Evolutionary conservation across 2,888 invertebrate species (phyloP).

Genomic region (Fabriciana adippe): DNA sequence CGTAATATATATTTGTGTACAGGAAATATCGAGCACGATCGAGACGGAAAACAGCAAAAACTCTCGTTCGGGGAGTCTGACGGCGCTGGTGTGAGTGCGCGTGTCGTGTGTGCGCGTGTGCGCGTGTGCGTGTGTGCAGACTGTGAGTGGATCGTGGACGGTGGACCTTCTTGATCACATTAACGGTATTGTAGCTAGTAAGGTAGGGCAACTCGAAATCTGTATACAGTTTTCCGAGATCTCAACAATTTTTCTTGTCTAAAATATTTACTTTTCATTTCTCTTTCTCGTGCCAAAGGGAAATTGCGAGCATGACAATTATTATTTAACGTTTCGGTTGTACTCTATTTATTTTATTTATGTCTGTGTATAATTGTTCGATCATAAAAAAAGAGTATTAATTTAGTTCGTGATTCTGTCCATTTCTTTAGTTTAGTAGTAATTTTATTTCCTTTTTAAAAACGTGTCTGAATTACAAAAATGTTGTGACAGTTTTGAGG

Average conservation of each 20-base stretch:
- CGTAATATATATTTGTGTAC: conserved; percentile 37
- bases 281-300: conserved; percentile 74
- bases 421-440: conserved; percentile 32
- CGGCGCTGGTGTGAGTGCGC: conserved; percentile 61
- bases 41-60: conserved; percentile 60
- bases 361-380: conserved; percentile 43
- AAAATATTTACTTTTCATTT: conserved; percentile 47
- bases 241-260: conserved; percentile 61
- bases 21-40: conserved; percentile 55
- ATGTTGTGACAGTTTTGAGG: conserved; percentile 54
- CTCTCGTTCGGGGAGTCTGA: conserved; percentile 69
- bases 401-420: conserved; percentile 38
- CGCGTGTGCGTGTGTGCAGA: conserved; percentile 52
- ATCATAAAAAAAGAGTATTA: conserved; percentile 33
- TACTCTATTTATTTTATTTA: conserved; percentile 70
- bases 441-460: conserved; percentile 25
- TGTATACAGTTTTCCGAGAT: conserved; percentile 77
- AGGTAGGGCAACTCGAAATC: conserved; percentile 57
- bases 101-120: neutral
- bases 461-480: conserved; percentile 35
- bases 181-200: conserved; percentile 48
- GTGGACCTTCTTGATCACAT: conserved; percentile 54
- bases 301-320: conserved; percentile 71
- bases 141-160: conserved; percentile 63
- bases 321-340: conserved; percentile 52